Conservation (phyloP, 2,797 vertebrate species). For the Cyclura pinguis region DNA sequence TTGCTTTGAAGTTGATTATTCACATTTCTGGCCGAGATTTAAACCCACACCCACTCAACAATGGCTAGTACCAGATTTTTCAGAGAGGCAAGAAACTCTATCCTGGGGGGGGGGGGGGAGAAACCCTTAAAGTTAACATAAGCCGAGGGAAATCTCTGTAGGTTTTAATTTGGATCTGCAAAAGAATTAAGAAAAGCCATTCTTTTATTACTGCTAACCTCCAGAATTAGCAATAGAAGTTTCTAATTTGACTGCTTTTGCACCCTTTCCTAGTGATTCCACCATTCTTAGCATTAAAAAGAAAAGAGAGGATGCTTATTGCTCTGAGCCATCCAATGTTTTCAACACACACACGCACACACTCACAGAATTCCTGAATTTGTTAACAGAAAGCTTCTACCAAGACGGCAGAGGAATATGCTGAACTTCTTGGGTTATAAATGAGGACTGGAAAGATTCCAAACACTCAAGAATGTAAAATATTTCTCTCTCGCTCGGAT, state of each 20-base stretch:
- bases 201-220: background rate
- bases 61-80: constrained; percentile 16
- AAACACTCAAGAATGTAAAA: constrained; percentile 39
- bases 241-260: background rate
- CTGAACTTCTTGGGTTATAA: background rate
- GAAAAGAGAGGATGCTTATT: background rate
- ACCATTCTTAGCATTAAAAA: background rate
- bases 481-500: constrained; percentile 18
- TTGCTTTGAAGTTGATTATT: constrained; percentile 46
- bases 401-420: background rate
- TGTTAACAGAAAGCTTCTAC: background rate
- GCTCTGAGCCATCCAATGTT: background rate
- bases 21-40: constrained; percentile 32
- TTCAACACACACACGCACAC: background rate
- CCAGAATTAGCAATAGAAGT: background rate
- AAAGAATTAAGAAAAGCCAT: background rate
- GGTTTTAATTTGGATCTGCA: background rate
- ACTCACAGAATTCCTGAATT: background rate
- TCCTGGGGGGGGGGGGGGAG: background rate
- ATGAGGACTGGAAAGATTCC: constrained; percentile 15
- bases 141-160: background rate
- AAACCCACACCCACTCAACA: constrained; percentile 35
- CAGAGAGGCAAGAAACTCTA: constrained; percentile 28
- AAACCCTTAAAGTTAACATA: background rate
- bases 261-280: background rate